Percentiles rank a stretch among this genome's conserved stretches.
Evolutionary conservation across 2,888 invertebrate genomes (phyloP).

Genomic region (Hirtodrosophila cameraria): DNA sequence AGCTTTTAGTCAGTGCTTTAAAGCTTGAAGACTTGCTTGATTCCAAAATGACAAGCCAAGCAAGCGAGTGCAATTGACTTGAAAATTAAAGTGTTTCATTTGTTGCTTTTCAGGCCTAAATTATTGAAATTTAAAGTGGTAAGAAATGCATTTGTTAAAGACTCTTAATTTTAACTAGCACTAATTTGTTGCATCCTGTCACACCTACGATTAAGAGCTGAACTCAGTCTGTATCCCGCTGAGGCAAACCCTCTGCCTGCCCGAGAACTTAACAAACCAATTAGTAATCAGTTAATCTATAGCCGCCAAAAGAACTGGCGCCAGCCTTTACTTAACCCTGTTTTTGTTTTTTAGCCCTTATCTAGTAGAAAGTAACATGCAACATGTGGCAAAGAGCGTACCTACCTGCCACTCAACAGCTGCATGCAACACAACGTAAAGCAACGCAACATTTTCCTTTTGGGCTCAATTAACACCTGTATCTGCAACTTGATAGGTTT

Average conservation of each 20-base stretch:
- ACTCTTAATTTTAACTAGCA: too few relatives aligned
- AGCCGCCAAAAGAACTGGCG: constrained; percentile 52
- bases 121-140: too few relatives aligned
- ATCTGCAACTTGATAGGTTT: constrained; percentile 6
- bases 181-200: constrained; percentile 29
- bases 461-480: constrained; percentile 54
- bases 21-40: too few relatives aligned
- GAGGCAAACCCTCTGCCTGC: constrained; percentile 2
- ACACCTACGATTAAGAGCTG: constrained; percentile 27
- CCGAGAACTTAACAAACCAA: constrained; percentile 43
- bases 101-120: too few relatives aligned
- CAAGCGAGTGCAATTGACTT: too few relatives aligned
- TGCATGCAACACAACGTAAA: constrained; percentile 15
- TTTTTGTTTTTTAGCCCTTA: constrained; percentile 24
- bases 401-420: constrained; percentile 46
- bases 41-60: too few relatives aligned
- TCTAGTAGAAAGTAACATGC: constrained; percentile 47
- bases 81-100: too few relatives aligned
- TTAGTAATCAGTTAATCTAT: constrained; percentile 70
- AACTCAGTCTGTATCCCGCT: neutral
- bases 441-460: neutral
- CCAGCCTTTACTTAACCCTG: constrained; percentile 42
- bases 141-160: too few relatives aligned
- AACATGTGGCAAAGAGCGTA: constrained; percentile 42
- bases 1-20: too few relatives aligned